These are phyloP conservation scores for Drosophila setosimentum DNA, from an alignment of 2,888 invertebrate genomes.

Conservation along the genomic window DNA sequence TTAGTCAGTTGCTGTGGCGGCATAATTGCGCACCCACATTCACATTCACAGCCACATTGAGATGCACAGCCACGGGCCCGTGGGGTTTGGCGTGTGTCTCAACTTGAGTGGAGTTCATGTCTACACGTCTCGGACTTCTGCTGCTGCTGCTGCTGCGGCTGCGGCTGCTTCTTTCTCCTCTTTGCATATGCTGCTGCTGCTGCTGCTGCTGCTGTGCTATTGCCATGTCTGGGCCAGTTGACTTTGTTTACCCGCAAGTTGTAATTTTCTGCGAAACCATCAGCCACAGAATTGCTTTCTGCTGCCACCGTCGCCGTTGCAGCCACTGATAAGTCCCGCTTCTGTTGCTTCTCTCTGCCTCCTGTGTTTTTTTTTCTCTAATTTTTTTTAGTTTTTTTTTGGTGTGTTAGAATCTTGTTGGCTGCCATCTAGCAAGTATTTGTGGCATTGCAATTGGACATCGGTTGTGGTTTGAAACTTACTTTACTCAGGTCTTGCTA, in stretches of 20 bases:
- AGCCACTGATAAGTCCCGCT: slow-evolving; percentile 75
- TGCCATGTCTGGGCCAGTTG: slow-evolving; percentile 41
- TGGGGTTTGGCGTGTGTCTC: slow-evolving; percentile 64
- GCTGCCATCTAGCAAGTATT: slow-evolving; percentile 18
- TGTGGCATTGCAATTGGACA: slow-evolving; percentile 67
- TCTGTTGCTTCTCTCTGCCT: slow-evolving; percentile 36
- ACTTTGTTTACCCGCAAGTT: slow-evolving; percentile 80
- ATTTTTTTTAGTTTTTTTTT: slow-evolving; percentile 1
- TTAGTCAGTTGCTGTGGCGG: slow-evolving; percentile 70
- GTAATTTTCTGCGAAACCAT: slow-evolving; percentile 79
- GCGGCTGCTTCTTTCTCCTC: slow-evolving; percentile 6
- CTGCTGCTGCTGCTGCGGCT: neutral
- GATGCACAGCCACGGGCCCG: slow-evolving; percentile 38
- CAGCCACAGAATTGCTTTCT: slow-evolving; percentile 73
- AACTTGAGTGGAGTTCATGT: slow-evolving; percentile 42
- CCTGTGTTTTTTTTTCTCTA: neutral
- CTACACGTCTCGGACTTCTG: slow-evolving; percentile 15
- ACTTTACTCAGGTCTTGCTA: slow-evolving; percentile 59
- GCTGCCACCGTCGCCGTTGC: slow-evolving; percentile 40
- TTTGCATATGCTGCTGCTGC: slow-evolving; percentile 4
- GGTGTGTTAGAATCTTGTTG: slow-evolving; percentile 20
- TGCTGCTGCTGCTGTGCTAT: slow-evolving; percentile 8
- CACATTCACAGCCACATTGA: slow-evolving; percentile 8
- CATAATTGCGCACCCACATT: slow-evolving; percentile 80
- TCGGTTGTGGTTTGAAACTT: slow-evolving; percentile 50